phyloP scores from a whole-genome alignment of 1,140 invertebrate genomes.

The Diorhabda carinulata region DNA sequence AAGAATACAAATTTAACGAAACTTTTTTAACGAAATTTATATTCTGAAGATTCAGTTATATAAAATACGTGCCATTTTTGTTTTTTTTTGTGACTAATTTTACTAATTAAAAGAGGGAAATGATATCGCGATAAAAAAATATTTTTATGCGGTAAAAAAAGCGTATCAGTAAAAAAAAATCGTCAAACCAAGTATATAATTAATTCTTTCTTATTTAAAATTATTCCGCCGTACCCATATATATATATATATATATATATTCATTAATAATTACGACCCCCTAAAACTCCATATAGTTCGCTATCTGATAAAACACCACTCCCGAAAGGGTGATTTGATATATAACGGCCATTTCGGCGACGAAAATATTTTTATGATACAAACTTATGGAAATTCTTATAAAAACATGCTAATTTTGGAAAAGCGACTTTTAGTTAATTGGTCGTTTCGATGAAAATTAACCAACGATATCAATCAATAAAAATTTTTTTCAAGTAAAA shows the following conservation, averaged over 20 bases:
- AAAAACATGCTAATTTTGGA: background rate
- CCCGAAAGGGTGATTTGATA: background rate
- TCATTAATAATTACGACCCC: constrained; percentile 2
- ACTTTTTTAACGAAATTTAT: too few relatives aligned
- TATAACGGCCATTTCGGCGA: constrained; percentile 1
- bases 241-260: background rate
- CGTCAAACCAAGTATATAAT: background rate
- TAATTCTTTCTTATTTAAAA: constrained; percentile 1
- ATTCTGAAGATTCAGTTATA: too few relatives aligned
- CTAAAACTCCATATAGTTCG: constrained; percentile 1
- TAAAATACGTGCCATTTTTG: too few relatives aligned
- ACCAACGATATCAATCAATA: too few relatives aligned
- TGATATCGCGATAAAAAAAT: too few relatives aligned
- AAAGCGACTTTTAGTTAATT: background rate
- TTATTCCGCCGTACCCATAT: background rate
- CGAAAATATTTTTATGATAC: constrained; percentile 3
- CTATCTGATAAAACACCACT: constrained; percentile 2
- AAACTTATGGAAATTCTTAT: background rate
- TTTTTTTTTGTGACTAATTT: too few relatives aligned
- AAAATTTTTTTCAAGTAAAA: too few relatives aligned
- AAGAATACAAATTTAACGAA: too few relatives aligned
- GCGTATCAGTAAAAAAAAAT: too few relatives aligned
- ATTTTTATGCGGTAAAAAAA: too few relatives aligned
- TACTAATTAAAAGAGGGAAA: too few relatives aligned
- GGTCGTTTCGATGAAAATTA: background rate